Conservation (phyloP, 2,888 invertebrate genomes). For the Micropterix aruncella region DNA sequence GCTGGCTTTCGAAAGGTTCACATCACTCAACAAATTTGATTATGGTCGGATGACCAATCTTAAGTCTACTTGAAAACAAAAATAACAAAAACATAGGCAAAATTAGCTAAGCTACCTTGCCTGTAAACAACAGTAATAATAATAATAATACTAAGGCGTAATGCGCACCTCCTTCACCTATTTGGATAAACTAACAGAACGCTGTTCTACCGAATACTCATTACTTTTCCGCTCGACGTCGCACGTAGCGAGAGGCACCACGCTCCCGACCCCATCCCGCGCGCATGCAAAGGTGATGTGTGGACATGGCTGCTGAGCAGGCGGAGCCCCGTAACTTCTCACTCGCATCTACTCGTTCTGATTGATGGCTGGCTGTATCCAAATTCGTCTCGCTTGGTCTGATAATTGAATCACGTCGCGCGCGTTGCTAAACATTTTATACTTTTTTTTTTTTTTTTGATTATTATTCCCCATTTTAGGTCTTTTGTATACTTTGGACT, state of each 20-base stretch:
- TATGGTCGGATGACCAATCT: no score
- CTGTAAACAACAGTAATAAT: no score
- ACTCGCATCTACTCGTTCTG: constrained; percentile 14
- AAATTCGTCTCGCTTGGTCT: constrained; percentile 9
- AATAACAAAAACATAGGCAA: no score
- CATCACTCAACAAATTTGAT: no score
- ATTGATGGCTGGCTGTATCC: constrained; percentile 17
- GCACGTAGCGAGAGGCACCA: constrained; percentile 1
- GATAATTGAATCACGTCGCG: constrained; percentile 7
- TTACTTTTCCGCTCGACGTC: constrained; percentile 1
- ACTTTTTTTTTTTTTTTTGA: constrained; percentile 2
- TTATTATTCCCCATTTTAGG: constrained; percentile 1
- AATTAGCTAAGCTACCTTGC: no score
- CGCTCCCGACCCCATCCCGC: constrained; percentile 8
- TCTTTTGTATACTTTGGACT: constrained; percentile 19
- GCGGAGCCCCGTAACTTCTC: constrained; percentile 1
- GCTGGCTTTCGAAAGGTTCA: no score
- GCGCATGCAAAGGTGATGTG: constrained; percentile 29
- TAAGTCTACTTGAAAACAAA: no score
- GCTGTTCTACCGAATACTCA: no score
- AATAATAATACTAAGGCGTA: no score
- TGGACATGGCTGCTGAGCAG: constrained; percentile 20
- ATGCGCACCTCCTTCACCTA: no score
- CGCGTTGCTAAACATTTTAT: constrained; percentile 1
- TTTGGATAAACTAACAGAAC: no score